These are phyloP conservation scores for Colossoma macropomum DNA, from an alignment of 2,113 vertebrate genomes.

Conservation along the genomic window DNA sequence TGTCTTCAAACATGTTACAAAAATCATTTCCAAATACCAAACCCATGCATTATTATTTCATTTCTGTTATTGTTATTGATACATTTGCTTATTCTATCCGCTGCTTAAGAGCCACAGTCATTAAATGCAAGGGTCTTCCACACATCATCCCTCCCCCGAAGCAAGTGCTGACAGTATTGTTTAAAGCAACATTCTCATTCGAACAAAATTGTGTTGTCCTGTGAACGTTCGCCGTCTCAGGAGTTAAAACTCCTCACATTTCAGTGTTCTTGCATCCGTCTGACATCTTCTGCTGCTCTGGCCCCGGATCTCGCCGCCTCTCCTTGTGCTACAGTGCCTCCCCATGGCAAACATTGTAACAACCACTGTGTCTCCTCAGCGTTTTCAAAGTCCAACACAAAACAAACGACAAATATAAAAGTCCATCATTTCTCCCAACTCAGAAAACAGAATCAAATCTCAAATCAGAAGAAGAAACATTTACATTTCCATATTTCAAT, in stretches of 20 bases:
- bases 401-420: conserved; percentile 50
- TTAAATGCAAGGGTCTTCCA: conserved; percentile 47
- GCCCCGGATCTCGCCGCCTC: conserved; percentile 54
- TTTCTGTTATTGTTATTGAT: conserved; percentile 73
- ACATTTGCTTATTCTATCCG: conserved; percentile 56
- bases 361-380: conserved; percentile 44
- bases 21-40: conserved; percentile 69
- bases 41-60: conserved; percentile 73
- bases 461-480: conserved; percentile 47
- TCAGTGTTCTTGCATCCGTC: conserved; percentile 36
- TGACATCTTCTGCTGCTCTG: conserved; percentile 35
- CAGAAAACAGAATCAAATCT: conserved; percentile 32
- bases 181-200: conserved; percentile 38
- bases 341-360: conserved; percentile 67
- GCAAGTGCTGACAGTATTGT: conserved; percentile 51
- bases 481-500: conserved; percentile 44
- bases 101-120: conserved; percentile 42
- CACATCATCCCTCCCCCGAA: conserved; percentile 32
- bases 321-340: conserved; percentile 75
- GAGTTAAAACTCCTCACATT: conserved; percentile 54
- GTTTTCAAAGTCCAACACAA: conserved; percentile 45
- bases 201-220: conserved; percentile 17
- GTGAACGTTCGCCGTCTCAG: conserved; percentile 33
- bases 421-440: conserved; percentile 47
- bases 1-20: conserved; percentile 71